phyloP scores from a whole-genome alignment of 2,113 vertebrate genomes.

The Zapus hudsonius region DNA sequence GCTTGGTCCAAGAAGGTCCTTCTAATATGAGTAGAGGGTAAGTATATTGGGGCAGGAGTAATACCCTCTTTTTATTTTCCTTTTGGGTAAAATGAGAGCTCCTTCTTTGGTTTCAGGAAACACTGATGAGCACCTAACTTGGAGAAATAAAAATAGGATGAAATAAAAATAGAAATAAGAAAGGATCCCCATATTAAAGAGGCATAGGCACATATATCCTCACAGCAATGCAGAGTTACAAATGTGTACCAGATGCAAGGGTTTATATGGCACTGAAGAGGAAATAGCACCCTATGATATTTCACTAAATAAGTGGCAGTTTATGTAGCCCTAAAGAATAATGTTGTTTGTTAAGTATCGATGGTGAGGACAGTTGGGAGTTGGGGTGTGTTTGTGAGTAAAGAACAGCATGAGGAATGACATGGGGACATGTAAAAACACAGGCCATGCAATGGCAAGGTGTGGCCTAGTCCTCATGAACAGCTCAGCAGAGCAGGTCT shows the following conservation, averaged over 20 bases:
- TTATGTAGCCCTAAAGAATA: not conserved
- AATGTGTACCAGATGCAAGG: not conserved
- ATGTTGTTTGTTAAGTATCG: not conserved
- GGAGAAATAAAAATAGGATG: not conserved
- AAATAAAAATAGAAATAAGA: not conserved
- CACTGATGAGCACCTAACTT: not conserved
- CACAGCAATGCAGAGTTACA: not conserved
- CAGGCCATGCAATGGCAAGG: not conserved
- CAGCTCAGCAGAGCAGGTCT: not conserved
- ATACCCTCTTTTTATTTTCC: not conserved
- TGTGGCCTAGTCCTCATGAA: not conserved
- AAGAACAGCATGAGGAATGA: rapidly evolving
- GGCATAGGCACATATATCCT: not conserved
- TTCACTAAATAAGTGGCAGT: not conserved
- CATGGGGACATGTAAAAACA: not conserved
- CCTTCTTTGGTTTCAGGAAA: not conserved
- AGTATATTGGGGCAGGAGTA: not conserved
- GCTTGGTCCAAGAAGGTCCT: not conserved
- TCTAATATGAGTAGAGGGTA: not conserved
- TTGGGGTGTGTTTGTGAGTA: not conserved
- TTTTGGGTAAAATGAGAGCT: not conserved
- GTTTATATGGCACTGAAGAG: not conserved
- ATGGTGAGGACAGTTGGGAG: not conserved
- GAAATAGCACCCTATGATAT: not conserved
- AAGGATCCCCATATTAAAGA: not conserved